phyloP scores from a whole-genome alignment of 1,140 invertebrate species.

The Hylyphantes graminicola region DNA sequence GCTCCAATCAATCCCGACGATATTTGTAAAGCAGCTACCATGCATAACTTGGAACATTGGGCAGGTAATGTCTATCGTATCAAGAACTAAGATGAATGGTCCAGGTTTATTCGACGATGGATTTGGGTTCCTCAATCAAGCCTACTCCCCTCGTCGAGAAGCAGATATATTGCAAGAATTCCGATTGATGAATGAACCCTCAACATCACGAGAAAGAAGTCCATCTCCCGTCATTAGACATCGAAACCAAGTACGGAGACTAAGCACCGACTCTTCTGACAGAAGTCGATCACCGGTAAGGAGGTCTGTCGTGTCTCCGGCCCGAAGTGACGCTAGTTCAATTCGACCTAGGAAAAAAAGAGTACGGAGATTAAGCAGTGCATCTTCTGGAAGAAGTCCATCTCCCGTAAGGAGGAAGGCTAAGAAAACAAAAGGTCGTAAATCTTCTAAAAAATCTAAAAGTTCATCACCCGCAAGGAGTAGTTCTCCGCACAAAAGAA shows the following conservation, averaged over 20 bases:
- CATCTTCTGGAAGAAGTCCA: too few relatives aligned
- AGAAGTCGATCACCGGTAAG: too few relatives aligned
- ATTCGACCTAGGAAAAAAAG: too few relatives aligned
- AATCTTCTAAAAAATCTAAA: not conserved
- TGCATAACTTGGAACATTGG: constrained; percentile 24
- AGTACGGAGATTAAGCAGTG: too few relatives aligned
- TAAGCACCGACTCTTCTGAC: too few relatives aligned
- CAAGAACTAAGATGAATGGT: not conserved
- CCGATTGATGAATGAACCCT: not conserved
- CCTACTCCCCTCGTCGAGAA: not conserved
- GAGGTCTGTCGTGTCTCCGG: too few relatives aligned
- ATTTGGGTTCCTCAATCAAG: not conserved
- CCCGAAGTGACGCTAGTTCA: too few relatives aligned
- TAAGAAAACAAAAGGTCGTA: not conserved
- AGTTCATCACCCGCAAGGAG: not conserved
- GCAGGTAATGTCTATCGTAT: constrained; percentile 4
- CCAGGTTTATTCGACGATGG: not conserved
- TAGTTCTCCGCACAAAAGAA: not conserved
- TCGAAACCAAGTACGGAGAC: too few relatives aligned
- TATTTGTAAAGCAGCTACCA: constrained; percentile 9
- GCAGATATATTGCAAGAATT: not conserved
- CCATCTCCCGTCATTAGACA: too few relatives aligned
- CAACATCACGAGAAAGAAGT: not conserved
- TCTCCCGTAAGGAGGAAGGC: not conserved
- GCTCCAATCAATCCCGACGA: not conserved